phyloP scores from a whole-genome alignment of 1,140 invertebrate species.

The Lamellibrachia luymesi region DNA sequence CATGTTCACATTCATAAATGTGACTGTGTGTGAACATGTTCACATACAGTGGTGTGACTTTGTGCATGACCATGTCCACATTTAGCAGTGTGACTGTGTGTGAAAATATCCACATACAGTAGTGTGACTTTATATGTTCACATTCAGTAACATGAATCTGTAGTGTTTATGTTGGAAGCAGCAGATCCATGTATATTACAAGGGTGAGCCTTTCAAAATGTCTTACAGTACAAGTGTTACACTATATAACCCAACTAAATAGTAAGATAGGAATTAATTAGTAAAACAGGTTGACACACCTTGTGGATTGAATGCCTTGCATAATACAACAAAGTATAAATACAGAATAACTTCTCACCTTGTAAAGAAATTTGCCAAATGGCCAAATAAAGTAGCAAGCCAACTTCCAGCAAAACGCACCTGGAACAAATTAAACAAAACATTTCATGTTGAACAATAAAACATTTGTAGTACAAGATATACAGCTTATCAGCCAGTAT shows the following conservation, averaged over 20 bases:
- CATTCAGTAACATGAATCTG: neutral
- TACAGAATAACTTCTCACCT: slow-evolving; percentile 31
- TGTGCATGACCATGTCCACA: too few species aligned
- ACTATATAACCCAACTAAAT: neutral
- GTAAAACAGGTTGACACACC: neutral
- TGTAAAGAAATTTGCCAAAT: slow-evolving; percentile 51
- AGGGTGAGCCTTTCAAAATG: neutral
- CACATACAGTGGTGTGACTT: too few species aligned
- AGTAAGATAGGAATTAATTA: neutral
- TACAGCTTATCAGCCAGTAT: neutral
- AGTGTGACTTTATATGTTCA: neutral
- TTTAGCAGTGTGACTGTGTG: too few species aligned
- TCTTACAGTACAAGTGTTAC: neutral
- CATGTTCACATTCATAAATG: too few species aligned
- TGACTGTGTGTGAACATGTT: too few species aligned
- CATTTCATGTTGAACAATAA: neutral
- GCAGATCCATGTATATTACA: neutral
- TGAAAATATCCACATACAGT: neutral
- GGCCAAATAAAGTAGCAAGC: slow-evolving; percentile 51
- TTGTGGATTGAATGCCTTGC: neutral
- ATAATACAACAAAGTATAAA: neutral
- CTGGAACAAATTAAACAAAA: slow-evolving; percentile 33
- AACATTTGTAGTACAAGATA: neutral
- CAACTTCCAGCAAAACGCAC: slow-evolving; percentile 43
- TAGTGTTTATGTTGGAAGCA: neutral